These are phyloP conservation scores for Merodon equestris DNA, from an alignment of 2,888 invertebrate species.

Conservation along the genomic window DNA sequence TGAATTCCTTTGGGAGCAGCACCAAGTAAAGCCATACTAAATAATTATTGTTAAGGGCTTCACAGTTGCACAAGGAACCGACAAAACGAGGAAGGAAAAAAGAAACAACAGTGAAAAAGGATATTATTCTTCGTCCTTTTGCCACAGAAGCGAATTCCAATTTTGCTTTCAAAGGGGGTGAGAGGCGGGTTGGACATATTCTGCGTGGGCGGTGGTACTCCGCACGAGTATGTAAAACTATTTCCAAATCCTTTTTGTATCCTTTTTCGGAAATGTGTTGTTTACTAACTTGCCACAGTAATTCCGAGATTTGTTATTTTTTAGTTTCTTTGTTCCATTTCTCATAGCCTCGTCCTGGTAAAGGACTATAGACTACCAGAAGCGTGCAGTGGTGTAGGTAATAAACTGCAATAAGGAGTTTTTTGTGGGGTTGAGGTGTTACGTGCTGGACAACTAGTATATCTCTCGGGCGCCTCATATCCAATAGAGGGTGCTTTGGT, in stretches of 20 bases:
- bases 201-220: no score
- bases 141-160: conserved; percentile 58
- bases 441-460: no score
- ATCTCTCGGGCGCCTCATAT: no score
- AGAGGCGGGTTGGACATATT: no score
- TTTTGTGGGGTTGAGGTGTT: no score
- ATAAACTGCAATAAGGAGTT: conserved; percentile 51
- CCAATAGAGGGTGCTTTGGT: no score
- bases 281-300: conserved; percentile 55
- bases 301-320: conserved; percentile 42
- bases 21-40: conserved; percentile 40
- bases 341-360: no score
- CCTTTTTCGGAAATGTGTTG: conserved; percentile 24
- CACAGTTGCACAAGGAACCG: conserved; percentile 25
- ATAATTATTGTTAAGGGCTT: conserved; percentile 54
- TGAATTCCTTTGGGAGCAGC: not conserved
- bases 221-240: conserved; percentile 2
- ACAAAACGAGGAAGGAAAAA: not conserved
- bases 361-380: conserved; percentile 1
- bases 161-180: conserved; percentile 25
- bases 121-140: conserved; percentile 33
- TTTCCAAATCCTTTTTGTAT: not conserved
- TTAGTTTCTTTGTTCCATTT: not conserved
- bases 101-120: not conserved
- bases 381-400: conserved; percentile 25